Evolutionary conservation across 2,797 vertebrate genomes (phyloP).

Genomic region (Luscinia megarhynchos): DNA sequence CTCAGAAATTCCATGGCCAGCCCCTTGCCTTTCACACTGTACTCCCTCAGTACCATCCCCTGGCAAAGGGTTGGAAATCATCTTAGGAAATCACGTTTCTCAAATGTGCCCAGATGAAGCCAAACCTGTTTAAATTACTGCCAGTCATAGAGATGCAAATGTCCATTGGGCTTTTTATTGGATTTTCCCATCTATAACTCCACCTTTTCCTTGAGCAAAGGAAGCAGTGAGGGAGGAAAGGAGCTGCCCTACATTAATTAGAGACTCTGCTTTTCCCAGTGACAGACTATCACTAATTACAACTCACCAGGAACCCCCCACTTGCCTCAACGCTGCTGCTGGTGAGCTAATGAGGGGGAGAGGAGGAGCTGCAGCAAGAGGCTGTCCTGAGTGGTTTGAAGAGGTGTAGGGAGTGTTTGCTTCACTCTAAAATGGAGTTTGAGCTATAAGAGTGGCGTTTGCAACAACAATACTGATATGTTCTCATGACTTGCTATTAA

Average conservation of each 20-base stretch:
- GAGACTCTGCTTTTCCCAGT: conserved; percentile 14
- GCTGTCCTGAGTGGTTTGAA: not conserved
- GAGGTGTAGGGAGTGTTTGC: not conserved
- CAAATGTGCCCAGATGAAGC: not conserved
- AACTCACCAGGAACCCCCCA: conserved; percentile 5
- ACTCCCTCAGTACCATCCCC: not conserved
- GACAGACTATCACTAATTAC: conserved; percentile 52
- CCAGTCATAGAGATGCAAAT: not conserved
- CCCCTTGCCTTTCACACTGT: not conserved
- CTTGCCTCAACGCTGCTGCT: not conserved
- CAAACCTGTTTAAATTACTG: not conserved
- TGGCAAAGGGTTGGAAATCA: not conserved
- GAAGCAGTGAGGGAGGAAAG: not conserved
- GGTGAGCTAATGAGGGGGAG: conserved; percentile 61
- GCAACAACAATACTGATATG: not conserved
- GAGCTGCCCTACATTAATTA: conserved; percentile 36
- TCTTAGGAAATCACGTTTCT: not conserved
- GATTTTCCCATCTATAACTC: not conserved
- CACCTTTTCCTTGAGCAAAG: conserved; percentile 18
- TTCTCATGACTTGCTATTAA: not conserved
- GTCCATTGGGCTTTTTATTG: not conserved
- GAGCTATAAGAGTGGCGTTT: not conserved
- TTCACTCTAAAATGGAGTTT: not conserved
- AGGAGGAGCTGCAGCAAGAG: not conserved
- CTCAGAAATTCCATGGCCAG: not conserved